Base-by-base conservation (phyloP, 2,113 vertebrate species). In the Equus przewalskii region DNA sequence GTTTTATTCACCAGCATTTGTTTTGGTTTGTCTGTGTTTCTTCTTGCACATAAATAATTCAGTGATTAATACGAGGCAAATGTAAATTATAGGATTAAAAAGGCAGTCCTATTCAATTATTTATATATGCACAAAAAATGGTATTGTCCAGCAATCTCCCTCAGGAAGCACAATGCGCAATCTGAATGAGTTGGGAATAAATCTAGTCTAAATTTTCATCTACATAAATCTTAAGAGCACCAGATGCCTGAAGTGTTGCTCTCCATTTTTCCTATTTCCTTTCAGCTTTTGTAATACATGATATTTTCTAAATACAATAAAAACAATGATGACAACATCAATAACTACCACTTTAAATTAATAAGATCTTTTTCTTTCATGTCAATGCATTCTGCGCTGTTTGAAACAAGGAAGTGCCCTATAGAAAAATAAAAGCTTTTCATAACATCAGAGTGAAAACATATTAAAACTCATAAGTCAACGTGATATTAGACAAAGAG, bases 21-120 rank as follows among this genome's bases (percentile, higher is more conserved):
- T 72, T 79, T 95, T 90, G 19, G 2, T 94, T 65, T 67, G 46
- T 69, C 73, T 94, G 33, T 83, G 24, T 76, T 95, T 94, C 46
- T 94, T 72, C 46, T 56, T 91, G 19, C 14, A 58, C 26, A 67
- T 92, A 93, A 97, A 97, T 82, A 94, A 95, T 76, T 95, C 79
- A 83, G 15, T n/a, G 75, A 76, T 78, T 73, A 92, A 76, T 60
- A 95, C 12, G 7, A 94, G 41, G 22, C 30, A 95, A 94, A 92
- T 49, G 72, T 87, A 96, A 85, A 76, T 69, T 30, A 65, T 18
- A 70, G 4, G 15, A 92, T 73, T 81, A 88, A 93, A 93, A 70
- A 95, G 18, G 22, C 72, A 93, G 86, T 70, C 51, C 58, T 72
- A 58, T 56, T 94, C 81, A 85, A 97, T 96, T 54, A 72, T 81